Base-by-base conservation (phyloP, 2,888 invertebrate species). In the Ashinkailepas kermadecensis region DNA sequence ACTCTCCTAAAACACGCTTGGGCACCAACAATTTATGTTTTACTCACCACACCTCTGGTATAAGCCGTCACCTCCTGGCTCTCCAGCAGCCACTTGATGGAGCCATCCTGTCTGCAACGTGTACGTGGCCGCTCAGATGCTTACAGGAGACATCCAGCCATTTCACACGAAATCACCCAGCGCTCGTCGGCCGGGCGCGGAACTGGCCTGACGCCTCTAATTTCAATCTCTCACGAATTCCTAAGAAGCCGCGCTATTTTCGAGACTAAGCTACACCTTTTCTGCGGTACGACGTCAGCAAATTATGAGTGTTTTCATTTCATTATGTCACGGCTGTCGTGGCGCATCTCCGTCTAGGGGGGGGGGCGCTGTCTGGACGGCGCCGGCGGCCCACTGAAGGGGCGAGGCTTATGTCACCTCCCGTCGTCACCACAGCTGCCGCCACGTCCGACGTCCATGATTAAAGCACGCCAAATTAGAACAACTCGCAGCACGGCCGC, bases 321-420 rank as follows among this genome's bases (percentile, higher is more conserved):
- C 12, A 74, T 74, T 74, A 74, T 54, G 74, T 74, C 74, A 74
- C 74, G 74, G 54, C 39, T 74, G 74, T 74, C 74, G 15, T 74
- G 15, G 39, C 54, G 18, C 8, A 6, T 54, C 13, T 13, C 10
- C 39, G 74, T 54, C 74, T 54, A 18, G 18, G 59, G 59, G 25
- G 62, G 18, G 18, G 8, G 62, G 21, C 8, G 18, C 25, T 25
- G 67, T 67, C 67, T 13, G 12, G 12, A 9, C 12, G 10, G 18
- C 23, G 3, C 12, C 67, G n/a, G 12, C 67, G 25, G 25, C 67
- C 23, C 67, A 11, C 25, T 39, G 39, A 39, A 39, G 39, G 39
- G 39, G 39, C 39, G 39, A 39, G 39, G 9, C 25, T 13, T 67
- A n/a, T 23, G 18, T 9, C 65, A 9, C 23, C 65, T 65, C 65